Percentiles rank a stretch among this genome's conserved stretches.
Conservation (phyloP, 2,113 vertebrate genomes). For the Halichoeres trimaculatus region DNA sequence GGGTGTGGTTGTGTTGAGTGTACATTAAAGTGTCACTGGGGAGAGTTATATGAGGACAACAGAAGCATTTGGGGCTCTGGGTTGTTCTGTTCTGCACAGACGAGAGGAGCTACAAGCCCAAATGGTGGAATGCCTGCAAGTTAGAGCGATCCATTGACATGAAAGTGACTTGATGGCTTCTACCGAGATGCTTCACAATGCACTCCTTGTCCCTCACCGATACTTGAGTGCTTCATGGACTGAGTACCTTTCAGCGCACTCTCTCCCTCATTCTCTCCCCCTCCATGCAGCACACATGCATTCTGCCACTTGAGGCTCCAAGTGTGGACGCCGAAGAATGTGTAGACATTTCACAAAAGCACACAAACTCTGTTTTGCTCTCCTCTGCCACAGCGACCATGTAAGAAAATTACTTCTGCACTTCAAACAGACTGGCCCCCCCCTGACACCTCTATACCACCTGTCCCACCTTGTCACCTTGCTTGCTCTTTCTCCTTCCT, state of each 20-base stretch:
- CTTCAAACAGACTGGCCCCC: constrained; percentile 60
- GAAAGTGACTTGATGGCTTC: constrained; percentile 69
- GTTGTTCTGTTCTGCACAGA: constrained; percentile 17
- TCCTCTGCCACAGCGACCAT: constrained; percentile 37
- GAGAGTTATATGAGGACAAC: constrained; percentile 26
- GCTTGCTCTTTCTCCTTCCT: constrained; percentile 51
- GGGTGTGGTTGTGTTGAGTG: constrained; percentile 18
- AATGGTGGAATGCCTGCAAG: constrained; percentile 43
- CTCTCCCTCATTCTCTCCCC: constrained; percentile 17
- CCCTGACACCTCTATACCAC: constrained; percentile 38
- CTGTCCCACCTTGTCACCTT: constrained; percentile 57
- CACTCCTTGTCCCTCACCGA: constrained; percentile 53
- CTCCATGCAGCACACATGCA: constrained; percentile 46
- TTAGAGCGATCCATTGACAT: constrained; percentile 49
- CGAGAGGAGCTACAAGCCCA: constrained; percentile 17
- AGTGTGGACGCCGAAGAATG: constrained; percentile 47
- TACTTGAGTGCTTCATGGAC: constrained; percentile 65
- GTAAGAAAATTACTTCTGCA: constrained; percentile 71
- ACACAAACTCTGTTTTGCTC: constrained; percentile 45
- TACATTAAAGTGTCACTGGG: constrained; percentile 22
- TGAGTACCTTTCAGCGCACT: constrained; percentile 62
- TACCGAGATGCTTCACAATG: constrained; percentile 55
- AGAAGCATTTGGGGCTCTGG: constrained; percentile 6
- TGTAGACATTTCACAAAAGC: constrained; percentile 32
- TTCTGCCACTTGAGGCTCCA: constrained; percentile 35